Evolutionary conservation across 2,113 vertebrate species (phyloP).

Genomic region (Todiramphus saurophagus): DNA sequence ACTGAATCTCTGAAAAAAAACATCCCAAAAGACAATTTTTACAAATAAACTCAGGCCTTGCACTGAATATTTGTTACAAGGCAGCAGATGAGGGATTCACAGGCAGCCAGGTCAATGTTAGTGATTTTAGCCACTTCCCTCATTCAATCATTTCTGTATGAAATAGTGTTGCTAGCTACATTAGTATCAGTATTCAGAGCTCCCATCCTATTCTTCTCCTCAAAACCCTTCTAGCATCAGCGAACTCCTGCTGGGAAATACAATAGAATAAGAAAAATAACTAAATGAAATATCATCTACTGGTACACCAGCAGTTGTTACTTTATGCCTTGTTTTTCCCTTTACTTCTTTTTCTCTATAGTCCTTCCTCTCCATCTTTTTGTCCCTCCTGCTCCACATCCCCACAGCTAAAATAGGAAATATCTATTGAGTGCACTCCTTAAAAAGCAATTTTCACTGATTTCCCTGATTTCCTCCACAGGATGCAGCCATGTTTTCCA

Average conservation of each 20-base stretch:
- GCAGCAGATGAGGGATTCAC: background rate
- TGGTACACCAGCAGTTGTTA: background rate
- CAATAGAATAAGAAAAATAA: background rate
- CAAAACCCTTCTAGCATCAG: background rate
- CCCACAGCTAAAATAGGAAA: background rate
- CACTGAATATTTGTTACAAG: background rate
- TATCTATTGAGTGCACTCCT: background rate
- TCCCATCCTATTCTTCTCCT: background rate
- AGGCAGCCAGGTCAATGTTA: background rate
- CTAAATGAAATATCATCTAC: background rate
- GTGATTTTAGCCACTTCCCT: background rate
- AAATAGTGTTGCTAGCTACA: background rate
- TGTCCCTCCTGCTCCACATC: background rate
- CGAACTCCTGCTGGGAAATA: background rate
- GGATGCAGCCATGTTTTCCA: background rate
- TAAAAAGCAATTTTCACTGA: background rate
- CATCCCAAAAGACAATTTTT: background rate
- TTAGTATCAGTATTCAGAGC: background rate
- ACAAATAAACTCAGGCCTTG: background rate
- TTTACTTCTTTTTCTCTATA: background rate
- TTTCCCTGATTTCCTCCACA: background rate
- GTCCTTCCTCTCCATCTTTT: background rate
- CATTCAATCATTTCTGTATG: background rate
- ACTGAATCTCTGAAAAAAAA: background rate
- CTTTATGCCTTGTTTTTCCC: background rate